Evolutionary conservation across 2,797 vertebrate species (phyloP).

Genomic region (Uromys caudimaculatus): DNA sequence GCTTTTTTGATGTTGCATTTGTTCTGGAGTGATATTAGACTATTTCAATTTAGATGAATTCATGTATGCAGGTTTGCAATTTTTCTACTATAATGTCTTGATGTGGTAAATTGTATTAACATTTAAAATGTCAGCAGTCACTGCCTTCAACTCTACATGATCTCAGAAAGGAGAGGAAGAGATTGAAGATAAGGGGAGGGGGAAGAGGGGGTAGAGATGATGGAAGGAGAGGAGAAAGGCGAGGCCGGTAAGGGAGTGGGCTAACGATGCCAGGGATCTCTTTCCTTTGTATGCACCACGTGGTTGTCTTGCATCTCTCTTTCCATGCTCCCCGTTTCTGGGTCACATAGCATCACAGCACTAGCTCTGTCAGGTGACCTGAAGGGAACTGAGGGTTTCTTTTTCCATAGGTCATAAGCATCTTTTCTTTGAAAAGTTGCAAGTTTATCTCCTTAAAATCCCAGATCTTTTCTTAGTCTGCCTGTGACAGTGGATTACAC

Average conservation of each 20-base stretch:
- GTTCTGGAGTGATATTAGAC: background rate
- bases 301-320: background rate
- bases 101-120: background rate
- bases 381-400: background rate
- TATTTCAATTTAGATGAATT: background rate
- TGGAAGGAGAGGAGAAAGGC: background rate
- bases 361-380: accelerated
- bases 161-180: background rate
- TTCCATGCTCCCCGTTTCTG: accelerated
- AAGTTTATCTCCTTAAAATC: background rate
- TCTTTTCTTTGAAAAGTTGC: background rate
- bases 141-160: background rate
- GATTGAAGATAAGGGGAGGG: too few species aligned
- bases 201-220: background rate
- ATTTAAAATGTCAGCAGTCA: background rate
- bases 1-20: background rate
- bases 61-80: background rate
- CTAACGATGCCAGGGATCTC: background rate
- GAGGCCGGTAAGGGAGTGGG: accelerated
- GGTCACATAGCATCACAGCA: accelerated
- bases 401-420: accelerated
- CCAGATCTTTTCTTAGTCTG: background rate
- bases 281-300: background rate
- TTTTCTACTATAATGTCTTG: background rate
- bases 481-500: background rate